Evolutionary conservation across 2,888 invertebrate species (phyloP).

Genomic region (Eristalis pertinax): DNA sequence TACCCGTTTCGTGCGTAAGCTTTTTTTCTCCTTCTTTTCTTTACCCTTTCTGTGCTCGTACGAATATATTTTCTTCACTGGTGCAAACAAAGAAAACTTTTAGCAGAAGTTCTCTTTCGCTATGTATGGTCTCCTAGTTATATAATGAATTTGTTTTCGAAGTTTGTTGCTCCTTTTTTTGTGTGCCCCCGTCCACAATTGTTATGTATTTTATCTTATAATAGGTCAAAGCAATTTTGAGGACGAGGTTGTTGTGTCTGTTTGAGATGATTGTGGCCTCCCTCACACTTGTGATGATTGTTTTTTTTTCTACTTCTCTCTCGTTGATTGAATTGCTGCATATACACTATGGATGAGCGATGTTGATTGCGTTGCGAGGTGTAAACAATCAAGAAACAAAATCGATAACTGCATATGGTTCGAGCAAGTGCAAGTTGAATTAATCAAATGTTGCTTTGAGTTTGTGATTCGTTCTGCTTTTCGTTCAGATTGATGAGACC

Average conservation of each 20-base stretch:
- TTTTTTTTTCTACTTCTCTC: background rate
- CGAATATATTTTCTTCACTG: slow-evolving; percentile 6
- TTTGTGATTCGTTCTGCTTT: background rate
- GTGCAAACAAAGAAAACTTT: slow-evolving; percentile 52
- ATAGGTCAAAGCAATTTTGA: slow-evolving; percentile 43
- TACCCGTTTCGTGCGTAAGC: slow-evolving; percentile 47
- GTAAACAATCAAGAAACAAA: slow-evolving; percentile 1
- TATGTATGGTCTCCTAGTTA: slow-evolving; percentile 30
- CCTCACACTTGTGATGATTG: slow-evolving; percentile 22
- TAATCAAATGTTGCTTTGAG: background rate
- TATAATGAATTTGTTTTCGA: slow-evolving; percentile 44
- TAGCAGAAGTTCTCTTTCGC: background rate
- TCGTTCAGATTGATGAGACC: background rate
- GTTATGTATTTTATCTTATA: slow-evolving; percentile 40
- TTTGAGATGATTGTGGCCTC: background rate
- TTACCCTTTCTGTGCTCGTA: slow-evolving; percentile 21
- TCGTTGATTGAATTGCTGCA: background rate
- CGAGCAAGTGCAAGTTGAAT: background rate
- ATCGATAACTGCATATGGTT: background rate
- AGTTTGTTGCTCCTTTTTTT: slow-evolving; percentile 51
- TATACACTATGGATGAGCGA: background rate
- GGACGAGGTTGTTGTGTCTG: slow-evolving; percentile 41
- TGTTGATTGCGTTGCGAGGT: slow-evolving; percentile 22
- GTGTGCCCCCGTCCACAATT: background rate
- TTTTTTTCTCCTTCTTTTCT: slow-evolving; percentile 17